These are phyloP conservation scores for Dysmachus trigonus DNA, from an alignment of 2,888 invertebrate species.

Conservation along the genomic window DNA sequence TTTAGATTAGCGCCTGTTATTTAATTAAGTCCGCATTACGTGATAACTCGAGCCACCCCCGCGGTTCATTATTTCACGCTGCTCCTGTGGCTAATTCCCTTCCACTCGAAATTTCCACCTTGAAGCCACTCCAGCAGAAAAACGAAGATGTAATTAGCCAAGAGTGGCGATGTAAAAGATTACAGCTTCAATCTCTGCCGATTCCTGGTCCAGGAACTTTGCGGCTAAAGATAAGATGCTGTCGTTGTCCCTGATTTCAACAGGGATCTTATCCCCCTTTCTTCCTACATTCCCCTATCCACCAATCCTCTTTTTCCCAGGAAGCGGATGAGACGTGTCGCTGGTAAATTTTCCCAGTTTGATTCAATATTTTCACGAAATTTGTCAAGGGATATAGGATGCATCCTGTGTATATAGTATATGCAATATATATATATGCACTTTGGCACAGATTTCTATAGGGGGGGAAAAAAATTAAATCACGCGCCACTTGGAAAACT, in stretches of 20 bases:
- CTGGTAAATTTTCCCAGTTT: background rate
- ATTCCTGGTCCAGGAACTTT: background rate
- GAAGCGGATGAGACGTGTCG: background rate
- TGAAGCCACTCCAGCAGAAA: background rate
- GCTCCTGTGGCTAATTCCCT: background rate
- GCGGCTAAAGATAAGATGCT: background rate
- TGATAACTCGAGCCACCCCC: background rate
- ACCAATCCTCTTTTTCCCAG: background rate
- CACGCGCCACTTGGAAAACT: background rate
- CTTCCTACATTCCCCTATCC: background rate
- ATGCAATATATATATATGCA: too few species aligned
- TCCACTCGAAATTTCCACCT: background rate
- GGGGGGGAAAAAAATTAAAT: slow-evolving; percentile 1
- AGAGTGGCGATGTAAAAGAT: background rate
- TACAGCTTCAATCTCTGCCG: background rate
- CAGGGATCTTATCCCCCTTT: background rate
- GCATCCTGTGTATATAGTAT: too few species aligned
- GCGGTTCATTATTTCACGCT: background rate
- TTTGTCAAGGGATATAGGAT: background rate
- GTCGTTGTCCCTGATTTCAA: background rate
- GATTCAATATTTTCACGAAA: background rate
- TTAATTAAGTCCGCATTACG: background rate
- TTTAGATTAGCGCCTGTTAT: background rate
- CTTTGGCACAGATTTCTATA: background rate
- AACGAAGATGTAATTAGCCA: background rate